Evolutionary conservation across 2,797 vertebrate species (phyloP).

Genomic region (Cirrhinus molitorella): DNA sequence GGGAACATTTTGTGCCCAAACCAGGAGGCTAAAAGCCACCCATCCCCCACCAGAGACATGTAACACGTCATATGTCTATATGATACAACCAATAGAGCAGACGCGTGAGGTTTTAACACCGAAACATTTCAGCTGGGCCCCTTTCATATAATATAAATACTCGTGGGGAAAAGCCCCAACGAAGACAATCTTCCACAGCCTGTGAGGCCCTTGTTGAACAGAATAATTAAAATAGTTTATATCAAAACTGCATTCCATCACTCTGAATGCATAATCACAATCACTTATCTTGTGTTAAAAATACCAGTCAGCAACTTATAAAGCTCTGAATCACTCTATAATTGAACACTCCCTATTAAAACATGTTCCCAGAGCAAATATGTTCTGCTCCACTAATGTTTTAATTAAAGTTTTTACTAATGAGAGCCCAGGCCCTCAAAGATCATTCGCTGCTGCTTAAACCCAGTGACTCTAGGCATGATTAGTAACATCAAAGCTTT

Average conservation of each 20-base stretch:
- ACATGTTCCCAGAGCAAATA: constrained; percentile 10
- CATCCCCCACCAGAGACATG: constrained; percentile 33
- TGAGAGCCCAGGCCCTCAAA: constrained; percentile 31
- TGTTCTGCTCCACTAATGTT: constrained; percentile 16
- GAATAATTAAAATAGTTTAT: not conserved
- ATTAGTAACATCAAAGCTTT: constrained; percentile 60
- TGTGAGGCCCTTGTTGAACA: not conserved
- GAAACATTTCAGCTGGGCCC: constrained; percentile 20
- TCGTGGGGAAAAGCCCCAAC: not conserved
- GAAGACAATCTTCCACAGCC: constrained; percentile 37
- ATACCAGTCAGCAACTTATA: constrained; percentile 1
- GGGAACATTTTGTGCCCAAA: not conserved
- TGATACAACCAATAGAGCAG: constrained; percentile 23
- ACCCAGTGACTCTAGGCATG: constrained; percentile 56
- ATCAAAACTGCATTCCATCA: not conserved
- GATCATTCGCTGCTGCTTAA: constrained; percentile 61
- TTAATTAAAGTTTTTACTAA: constrained; percentile 49
- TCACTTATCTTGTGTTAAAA: constrained; percentile 4
- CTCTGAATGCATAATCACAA: not conserved
- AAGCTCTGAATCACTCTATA: not conserved
- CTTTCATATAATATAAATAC: constrained; percentile 37
- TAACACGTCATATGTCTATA: constrained; percentile 28
- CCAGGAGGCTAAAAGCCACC: constrained; percentile 12
- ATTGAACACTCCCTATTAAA: constrained; percentile 17
- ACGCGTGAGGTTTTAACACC: constrained; percentile 13